Evolutionary conservation across 30 jellyfish, hydroid and myxozoan genomes (phyloP).

Genomic region (Sanderia malayensis): DNA sequence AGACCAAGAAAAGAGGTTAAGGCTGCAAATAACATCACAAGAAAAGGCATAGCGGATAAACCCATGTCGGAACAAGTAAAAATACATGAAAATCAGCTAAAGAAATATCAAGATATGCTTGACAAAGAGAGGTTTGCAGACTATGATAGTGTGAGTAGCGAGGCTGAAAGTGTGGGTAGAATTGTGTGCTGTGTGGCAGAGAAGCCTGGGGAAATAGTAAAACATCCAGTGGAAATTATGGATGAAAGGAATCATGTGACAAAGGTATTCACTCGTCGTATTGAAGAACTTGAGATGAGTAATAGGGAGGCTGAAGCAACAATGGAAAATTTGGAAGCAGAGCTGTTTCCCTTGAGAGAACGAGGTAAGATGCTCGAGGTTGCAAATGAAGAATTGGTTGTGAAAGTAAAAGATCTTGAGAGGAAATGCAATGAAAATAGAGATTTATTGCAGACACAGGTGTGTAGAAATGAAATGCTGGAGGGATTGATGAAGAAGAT

Average conservation of each 20-base stretch:
- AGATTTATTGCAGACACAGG: background rate
- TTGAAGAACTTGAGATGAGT: slow-evolving; percentile 31
- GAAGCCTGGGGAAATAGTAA: slow-evolving; percentile 35
- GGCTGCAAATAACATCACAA: background rate
- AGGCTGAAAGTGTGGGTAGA: background rate
- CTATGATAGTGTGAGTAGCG: background rate
- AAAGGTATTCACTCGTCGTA: slow-evolving; percentile 18
- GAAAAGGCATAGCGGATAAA: background rate
- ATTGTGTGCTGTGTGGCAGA: slow-evolving; percentile 13
- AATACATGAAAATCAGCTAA: background rate
- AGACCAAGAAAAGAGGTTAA: background rate
- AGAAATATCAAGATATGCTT: background rate
- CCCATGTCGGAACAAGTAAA: background rate
- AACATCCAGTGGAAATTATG: slow-evolving; percentile 5
- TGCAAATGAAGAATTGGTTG: background rate
- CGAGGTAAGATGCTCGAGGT: background rate
- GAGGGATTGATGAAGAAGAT: background rate
- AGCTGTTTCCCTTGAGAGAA: background rate
- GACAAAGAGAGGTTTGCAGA: slow-evolving; percentile 9
- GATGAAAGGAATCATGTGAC: slow-evolving; percentile 24
- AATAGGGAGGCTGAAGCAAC: background rate
- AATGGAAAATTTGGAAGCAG: slow-evolving; percentile 3
- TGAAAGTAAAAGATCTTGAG: background rate
- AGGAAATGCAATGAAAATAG: background rate
- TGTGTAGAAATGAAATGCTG: background rate